Conservation (phyloP, 1,140 invertebrate genomes). For the Camponotus floridanus region DNA sequence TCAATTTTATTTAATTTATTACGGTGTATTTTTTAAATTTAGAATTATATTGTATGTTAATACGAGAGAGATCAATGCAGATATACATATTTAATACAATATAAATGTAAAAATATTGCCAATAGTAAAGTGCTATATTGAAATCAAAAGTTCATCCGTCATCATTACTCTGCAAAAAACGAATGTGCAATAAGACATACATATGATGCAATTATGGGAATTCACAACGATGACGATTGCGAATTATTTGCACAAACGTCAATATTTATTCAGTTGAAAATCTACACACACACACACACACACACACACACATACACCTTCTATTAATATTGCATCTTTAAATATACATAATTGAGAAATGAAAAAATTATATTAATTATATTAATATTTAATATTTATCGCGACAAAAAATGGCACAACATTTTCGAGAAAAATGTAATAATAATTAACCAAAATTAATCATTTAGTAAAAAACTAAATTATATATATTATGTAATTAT, state of each 20-base stretch:
- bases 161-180: constrained; percentile 39
- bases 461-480: too few species aligned
- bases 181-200: neutral
- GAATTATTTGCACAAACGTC: neutral
- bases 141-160: constrained; percentile 4
- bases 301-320: neutral
- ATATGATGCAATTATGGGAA: constrained; percentile 27
- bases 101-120: neutral
- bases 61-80: neutral
- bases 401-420: neutral
- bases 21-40: neutral
- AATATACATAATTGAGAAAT: neutral
- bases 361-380: neutral
- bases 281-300: neutral
- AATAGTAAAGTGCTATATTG: neutral
- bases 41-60: neutral
- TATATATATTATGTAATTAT: too few species aligned
- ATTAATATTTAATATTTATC: neutral
- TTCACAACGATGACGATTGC: neutral
- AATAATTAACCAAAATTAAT: too few species aligned
- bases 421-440: too few species aligned
- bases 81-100: neutral
- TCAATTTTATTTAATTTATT: constrained; percentile 1
- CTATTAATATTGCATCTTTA: too few species aligned
- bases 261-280: neutral